Evolutionary conservation across 2,113 vertebrate genomes (phyloP), one percentile per base, ranked within the genome.

Genomic region (Indicator maculatus): DNA sequence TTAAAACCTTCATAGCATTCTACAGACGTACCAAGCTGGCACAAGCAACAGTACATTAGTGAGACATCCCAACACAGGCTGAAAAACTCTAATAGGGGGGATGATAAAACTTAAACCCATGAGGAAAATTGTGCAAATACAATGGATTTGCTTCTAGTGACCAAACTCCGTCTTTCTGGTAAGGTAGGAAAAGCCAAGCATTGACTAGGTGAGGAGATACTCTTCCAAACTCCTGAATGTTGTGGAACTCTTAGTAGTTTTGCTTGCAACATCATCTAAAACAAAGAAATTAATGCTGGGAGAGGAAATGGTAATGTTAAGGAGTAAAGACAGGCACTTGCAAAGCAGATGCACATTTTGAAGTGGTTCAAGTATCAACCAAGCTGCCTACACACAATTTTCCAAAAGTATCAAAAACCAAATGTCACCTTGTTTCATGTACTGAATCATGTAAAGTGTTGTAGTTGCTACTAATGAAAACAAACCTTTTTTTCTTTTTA

Each of bases 51-150:
- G 16, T 11, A n/a, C 2, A 1, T 33, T 11, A 67, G 11, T 7
- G 52, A 73, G 8, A 6, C 4, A 7, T 20, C 24, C 8, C 30
- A 88, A 28, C 9, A 27, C 19, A 78, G 20, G 41, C 3, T 53
- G 30, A 26, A 28, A 18, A 47, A 12, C 20, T 5, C 8, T 14
- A 0, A 11, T 12, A 9, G 8, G 24, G 26, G 78, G 18, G 5
- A 24, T 15, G 15, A 86, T 24, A 31, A 64, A 70, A 33, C 10
- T 30, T 17, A 1, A 81, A 6, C 33, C 36, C 36, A 1, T 13
- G 33, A 30, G 50, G 12, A 47, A 80, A 73, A 9, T 1, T 14
- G 9, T 6, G 44, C 2, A 7, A 47, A 21, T 0, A 2, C 2
- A 50, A 19, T 2, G 23, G 10, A 19, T 66, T 63, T 63, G 24